phyloP scores from a whole-genome alignment of 2,888 invertebrate species.

The Melipona bicolor region DNA sequence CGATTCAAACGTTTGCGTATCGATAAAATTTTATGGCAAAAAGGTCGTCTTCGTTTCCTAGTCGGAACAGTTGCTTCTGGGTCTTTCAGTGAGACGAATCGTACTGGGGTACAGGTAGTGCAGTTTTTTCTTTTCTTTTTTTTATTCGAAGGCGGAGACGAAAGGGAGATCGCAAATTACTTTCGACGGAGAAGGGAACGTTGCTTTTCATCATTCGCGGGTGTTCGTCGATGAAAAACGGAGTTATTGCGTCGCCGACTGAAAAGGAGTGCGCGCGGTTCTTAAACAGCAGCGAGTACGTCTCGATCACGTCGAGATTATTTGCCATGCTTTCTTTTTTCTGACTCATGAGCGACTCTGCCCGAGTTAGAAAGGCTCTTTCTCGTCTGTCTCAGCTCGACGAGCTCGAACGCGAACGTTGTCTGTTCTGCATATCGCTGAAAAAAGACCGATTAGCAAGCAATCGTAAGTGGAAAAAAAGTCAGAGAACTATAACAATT shows the following conservation, averaged over 20 bases:
- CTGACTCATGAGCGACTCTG: too few species aligned
- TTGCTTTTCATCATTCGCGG: constrained; percentile 3
- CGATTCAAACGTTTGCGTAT: too few species aligned
- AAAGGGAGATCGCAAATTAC: constrained; percentile 27
- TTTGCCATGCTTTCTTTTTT: not conserved
- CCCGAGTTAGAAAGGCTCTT: not conserved
- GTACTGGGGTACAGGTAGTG: too few species aligned
- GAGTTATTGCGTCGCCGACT: not conserved
- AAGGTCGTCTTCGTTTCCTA: too few species aligned
- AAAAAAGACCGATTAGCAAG: constrained; percentile 16
- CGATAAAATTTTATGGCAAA: too few species aligned
- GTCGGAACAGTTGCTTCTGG: too few species aligned
- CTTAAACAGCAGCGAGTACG: not conserved
- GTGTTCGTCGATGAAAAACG: constrained; percentile 15
- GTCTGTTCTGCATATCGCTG: constrained; percentile 29
- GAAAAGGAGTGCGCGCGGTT: not conserved
- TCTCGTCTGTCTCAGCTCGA: not conserved
- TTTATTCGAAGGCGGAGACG: not conserved
- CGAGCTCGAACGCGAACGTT: not conserved
- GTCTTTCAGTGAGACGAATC: too few species aligned
- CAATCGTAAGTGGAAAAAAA: constrained; percentile 27
- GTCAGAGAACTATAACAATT: constrained; percentile 38
- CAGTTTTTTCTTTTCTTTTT: too few species aligned
- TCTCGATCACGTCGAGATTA: not conserved
- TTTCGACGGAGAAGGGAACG: not conserved